Base-by-base conservation (phyloP, 2,797 vertebrate genomes). In the Yasuhikotakia modesta region DNA sequence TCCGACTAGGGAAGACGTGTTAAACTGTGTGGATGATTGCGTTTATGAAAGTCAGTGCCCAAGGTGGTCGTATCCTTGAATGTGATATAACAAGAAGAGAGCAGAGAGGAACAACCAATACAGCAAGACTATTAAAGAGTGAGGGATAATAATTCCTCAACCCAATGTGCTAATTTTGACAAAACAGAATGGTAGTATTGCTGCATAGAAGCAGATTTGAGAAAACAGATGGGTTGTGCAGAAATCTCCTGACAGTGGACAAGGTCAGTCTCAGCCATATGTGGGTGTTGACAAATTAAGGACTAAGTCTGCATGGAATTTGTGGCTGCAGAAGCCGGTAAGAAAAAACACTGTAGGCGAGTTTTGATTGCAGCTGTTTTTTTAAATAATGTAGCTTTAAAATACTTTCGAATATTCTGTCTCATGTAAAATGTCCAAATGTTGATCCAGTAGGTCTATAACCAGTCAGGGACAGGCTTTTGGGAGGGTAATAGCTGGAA, bases 21-120 rank as follows among this genome's bases (percentile, higher is more conserved):
- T 73, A 50, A 76, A 57, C 55, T 58, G 63, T 52, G 57, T 78
- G 70, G 50, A 73, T 78, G 75, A 68, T 53, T 58, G 64, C 71
- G 22, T 81, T 52, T 69, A 48, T 78, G 48, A 57, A 61, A 63
- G 43, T 64, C 72, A 67, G 53, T n/a, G 70, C 64, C 70, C 70
- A 46, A 61, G 78, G 52, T 63, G 43, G 70, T 68, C 70, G n/a
- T 77, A 72, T 55, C 76, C 60, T 66, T 69, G 73, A 19, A 70
- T 58, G 73, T 55, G 7, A 75, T 69, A 46, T 32, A 12, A 78
- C 22, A 13, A 50, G 30, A 14, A 48, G 19, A 69, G 27, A 48
- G 27, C 16, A 0, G 73, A 71, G 45, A 60, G 53, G 39, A 58
- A 32, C n/a, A 32, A 50, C 48, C 46, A 71, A 64, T 65, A 61